Evolutionary conservation across 53 echinoderm and acorn worm species (phyloP), one percentile per base, ranked within the genome.

Genomic region (Henricia sp.): DNA sequence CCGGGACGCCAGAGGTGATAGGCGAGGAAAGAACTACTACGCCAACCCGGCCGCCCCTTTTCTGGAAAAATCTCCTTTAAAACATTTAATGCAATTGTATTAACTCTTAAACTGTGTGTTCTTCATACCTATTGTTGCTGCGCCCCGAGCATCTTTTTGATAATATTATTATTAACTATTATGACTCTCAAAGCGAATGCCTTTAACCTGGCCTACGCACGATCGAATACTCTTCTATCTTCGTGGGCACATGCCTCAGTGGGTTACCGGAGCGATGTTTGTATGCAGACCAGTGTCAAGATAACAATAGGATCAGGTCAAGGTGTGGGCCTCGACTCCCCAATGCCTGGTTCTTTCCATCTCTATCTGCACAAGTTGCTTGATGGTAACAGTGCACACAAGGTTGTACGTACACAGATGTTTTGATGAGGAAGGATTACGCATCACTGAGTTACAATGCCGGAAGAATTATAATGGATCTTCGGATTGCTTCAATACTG

Each of bases 251-350:
- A 32, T 60, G 62, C 62, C 12, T 60, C 33, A 13, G 37, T 37
- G 67, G 46, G 28, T 43, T 64, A 30, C 25, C 16, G 60, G 17
- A 27, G 29, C 28, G 9, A 50, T 80, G 29, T 80, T 80, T 80
- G 80, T 64, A 80, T 46, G 64, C 80, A 64, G n/a, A 46, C 63
- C 33, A 50, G 64, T 80, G 80, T 48, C 62, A 46, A 62, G 80
- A 80, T 64, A 80, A 80, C 80, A 80, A 80, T 80, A 14, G 78
- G 64, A 23, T 16, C 50, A 63, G 80, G 80, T 80, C 80, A 80
- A 80, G 70, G 83, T 83, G 83, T 68, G 52, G 67, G 50, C 36
- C 38, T 68, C 37, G 13, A n/a, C 68, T 68, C n/a, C n/a, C 32
- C 25, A 19, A 17, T 11, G 14, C n/a, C 70, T 83, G 50, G 12